Conservation (phyloP, 2,113 vertebrate genomes). For the Lethenteron reissneri region DNA sequence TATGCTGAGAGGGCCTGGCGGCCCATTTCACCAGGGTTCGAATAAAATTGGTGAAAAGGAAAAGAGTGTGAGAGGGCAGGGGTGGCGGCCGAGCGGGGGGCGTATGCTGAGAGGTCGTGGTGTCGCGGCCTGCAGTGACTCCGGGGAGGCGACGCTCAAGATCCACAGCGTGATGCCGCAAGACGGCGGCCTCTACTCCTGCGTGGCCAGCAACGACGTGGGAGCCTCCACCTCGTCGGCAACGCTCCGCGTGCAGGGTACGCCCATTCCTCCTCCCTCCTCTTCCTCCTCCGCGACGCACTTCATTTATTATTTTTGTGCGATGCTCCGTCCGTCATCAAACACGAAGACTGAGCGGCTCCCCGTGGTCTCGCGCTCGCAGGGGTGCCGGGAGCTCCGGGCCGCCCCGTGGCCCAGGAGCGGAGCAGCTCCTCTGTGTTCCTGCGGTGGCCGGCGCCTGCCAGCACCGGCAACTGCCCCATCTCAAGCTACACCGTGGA, state of each 20-base stretch:
- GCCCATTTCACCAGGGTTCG: no score
- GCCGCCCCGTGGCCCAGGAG: constrained; percentile 73
- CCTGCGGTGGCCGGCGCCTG: constrained; percentile 68
- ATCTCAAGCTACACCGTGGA: constrained; percentile 85
- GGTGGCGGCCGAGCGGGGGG: no score
- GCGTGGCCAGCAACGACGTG: constrained; percentile 60
- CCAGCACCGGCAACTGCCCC: constrained; percentile 58
- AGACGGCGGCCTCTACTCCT: constrained; percentile 91
- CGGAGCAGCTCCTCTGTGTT: constrained; percentile 65
- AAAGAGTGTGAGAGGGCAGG: no score
- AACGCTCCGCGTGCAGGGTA: constrained; percentile 91
- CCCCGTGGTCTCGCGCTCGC: neutral
- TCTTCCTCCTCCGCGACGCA: neutral
- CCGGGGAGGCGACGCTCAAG: constrained; percentile 69
- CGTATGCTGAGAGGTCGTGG: no score
- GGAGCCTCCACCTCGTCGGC: constrained; percentile 66
- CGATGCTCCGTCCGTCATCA: neutral
- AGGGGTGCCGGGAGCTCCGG: constrained; percentile 78
- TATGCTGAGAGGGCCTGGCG: no score
- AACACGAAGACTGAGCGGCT: no score
- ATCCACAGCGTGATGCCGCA: constrained; percentile 93
- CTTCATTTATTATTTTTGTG: neutral
- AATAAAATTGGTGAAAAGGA: no score
- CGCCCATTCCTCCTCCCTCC: neutral
- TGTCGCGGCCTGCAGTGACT: constrained; percentile 33